These are phyloP conservation scores for Heliopora coerulea DNA, from an alignment of 92 coral and sea anemone genomes.

Conservation along the genomic window DNA sequence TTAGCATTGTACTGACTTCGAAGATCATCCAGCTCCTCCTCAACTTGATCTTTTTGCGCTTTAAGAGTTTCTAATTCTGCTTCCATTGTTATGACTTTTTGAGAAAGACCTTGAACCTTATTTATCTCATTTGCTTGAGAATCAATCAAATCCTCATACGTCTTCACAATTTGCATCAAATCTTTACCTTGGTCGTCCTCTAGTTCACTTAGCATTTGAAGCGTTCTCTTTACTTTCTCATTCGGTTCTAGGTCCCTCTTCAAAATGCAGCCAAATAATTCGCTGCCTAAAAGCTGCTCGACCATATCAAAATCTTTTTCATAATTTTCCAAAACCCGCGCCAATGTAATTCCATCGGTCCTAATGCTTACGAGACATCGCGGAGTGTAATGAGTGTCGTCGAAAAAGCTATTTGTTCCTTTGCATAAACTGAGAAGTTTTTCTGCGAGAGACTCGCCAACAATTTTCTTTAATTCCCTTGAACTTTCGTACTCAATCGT, in stretches of 20 bases:
- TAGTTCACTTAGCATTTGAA: neutral
- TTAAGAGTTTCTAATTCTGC: neutral
- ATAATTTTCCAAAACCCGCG: neutral
- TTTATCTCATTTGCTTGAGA: neutral
- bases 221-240: neutral
- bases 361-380: neutral
- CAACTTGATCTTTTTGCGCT: neutral
- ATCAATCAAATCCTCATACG: conserved; percentile 11
- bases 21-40: neutral
- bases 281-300: neutral
- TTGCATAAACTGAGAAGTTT: neutral
- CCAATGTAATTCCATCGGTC: conserved; percentile 16
- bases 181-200: conserved; percentile 1
- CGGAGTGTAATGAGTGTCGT: conserved; percentile 6
- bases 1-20: neutral
- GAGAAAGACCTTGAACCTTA: neutral
- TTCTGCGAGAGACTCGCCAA: conserved; percentile 21
- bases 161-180: neutral
- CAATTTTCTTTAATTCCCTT: neutral
- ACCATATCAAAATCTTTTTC: conserved; percentile 15
- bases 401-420: neutral
- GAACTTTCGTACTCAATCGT: neutral
- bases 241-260: neutral
- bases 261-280: neutral
- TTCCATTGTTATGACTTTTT: neutral